Evolutionary conservation across 2,888 invertebrate species (phyloP).

Genomic region (Troilus luridus): DNA sequence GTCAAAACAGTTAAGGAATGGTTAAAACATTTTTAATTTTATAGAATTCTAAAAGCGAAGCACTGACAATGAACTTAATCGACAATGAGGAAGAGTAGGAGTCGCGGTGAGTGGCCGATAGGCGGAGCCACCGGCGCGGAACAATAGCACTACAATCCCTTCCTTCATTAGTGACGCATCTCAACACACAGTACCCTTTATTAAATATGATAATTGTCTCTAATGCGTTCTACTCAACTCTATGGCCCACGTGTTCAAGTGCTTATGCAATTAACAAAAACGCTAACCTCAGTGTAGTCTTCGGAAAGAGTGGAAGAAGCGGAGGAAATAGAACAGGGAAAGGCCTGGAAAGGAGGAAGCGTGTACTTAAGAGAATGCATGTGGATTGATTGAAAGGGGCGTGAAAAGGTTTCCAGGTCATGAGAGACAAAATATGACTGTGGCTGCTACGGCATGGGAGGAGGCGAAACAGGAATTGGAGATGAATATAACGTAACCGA

Average conservation of each 20-base stretch:
- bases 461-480: not conserved
- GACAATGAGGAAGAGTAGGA: not conserved
- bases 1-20: too few species aligned
- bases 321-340: not conserved
- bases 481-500: not conserved
- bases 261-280: not conserved
- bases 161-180: constrained; percentile 19
- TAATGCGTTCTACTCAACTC: not conserved
- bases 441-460: not conserved
- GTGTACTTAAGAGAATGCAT: not conserved
- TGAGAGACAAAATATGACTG: not conserved
- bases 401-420: not conserved
- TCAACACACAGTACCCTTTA: not conserved
- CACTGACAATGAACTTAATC: not conserved
- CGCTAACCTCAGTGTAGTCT: not conserved
- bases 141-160: not conserved
- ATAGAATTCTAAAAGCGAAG: not conserved
- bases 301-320: too few species aligned
- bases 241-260: not conserved
- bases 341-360: not conserved
- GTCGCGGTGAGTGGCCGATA: not conserved
- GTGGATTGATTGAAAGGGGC: not conserved
- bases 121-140: not conserved
- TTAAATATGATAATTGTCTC: constrained; percentile 25
- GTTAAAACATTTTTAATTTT: too few species aligned